Evolutionary conservation across 2,888 invertebrate species (phyloP), one percentile per base, ranked within the genome.

Genomic region (Lasioglossum marginatum): DNA sequence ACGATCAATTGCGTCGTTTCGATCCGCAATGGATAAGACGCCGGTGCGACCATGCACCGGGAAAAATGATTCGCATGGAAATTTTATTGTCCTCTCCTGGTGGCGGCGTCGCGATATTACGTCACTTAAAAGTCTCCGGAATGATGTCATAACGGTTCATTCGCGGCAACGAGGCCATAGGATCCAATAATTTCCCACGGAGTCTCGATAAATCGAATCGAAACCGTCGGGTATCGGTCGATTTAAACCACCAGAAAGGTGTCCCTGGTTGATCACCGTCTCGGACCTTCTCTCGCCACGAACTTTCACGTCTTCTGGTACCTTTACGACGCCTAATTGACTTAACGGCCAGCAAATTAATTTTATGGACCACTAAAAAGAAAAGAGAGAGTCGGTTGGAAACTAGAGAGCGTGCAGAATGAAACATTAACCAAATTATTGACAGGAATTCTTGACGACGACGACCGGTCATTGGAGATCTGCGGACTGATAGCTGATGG

Each of bases 101-200:
- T 37, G 60, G 12, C 73, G 83, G 40, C 72, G 66, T 27, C 76
- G 14, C n/a, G 37, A 73, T 57, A 79, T 86, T 84, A 79, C 84
- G 71, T 40, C 37, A 80, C 60, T 72, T 8, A 71, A 75, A 72
- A 68, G 72, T 79, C 74, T 60, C n/a, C 45, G 52, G 40, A 76
- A 84, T 63, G 75, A 73, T 60, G 77, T 83, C 78, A 78, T 79
- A 86, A 86, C 76, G 77, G 78, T 66, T 81, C 31, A 63, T 52
- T 66, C 48, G 60, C 71, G 66, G 81, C 37, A 23, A 52, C 60
- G 72, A 73, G 63, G 34, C 16, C 52, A 68, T 37, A 40, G 68
- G 79, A 78, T 66, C 73, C 82, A 71, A 70, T n/a, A 75, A 79
- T 89, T 82, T 87, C 78, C 37, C 80, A 72, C 73, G 85, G 80